Evolutionary conservation across 2,888 invertebrate genomes (phyloP).

Genomic region (Aleiodes leptofemur): DNA sequence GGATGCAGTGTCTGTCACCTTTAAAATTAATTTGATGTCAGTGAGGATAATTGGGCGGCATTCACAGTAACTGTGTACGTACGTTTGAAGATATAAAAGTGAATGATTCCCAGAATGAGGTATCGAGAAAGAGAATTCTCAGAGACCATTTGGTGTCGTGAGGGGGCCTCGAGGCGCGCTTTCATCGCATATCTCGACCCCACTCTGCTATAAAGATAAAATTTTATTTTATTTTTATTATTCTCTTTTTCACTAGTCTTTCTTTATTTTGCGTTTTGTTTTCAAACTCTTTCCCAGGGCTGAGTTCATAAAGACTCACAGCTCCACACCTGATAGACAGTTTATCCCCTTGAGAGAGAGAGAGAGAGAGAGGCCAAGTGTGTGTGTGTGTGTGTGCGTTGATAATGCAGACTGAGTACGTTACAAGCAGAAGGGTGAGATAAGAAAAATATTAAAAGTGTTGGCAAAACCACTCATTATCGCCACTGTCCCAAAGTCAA

Average conservation of each 20-base stretch:
- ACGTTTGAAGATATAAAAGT: slow-evolving; percentile 33
- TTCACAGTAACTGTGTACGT: slow-evolving; percentile 22
- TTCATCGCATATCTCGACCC: slow-evolving; percentile 63
- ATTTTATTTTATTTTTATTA: slow-evolving; percentile 43
- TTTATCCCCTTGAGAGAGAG: slow-evolving; percentile 47
- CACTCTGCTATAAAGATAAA: slow-evolving; percentile 62
- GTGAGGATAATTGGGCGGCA: slow-evolving; percentile 10
- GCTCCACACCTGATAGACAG: slow-evolving; percentile 62
- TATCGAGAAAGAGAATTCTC: slow-evolving; percentile 21
- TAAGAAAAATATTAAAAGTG: slow-evolving; percentile 43
- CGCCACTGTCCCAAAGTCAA: slow-evolving; percentile 47
- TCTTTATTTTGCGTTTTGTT: background rate
- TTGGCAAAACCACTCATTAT: slow-evolving; percentile 50
- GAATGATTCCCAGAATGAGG: slow-evolving; percentile 33
- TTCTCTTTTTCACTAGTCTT: slow-evolving; percentile 19
- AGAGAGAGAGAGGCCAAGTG: slow-evolving; percentile 3
- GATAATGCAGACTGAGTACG: slow-evolving; percentile 43
- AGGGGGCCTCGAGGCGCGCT: slow-evolving; percentile 60
- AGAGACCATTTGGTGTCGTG: slow-evolving; percentile 45
- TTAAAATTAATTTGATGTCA: slow-evolving; percentile 13
- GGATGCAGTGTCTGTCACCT: background rate
- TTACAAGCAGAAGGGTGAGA: slow-evolving; percentile 10
- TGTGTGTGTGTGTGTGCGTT: slow-evolving; percentile 17
- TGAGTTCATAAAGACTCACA: slow-evolving; percentile 57
- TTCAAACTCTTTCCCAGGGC: slow-evolving; percentile 42